A percentile compares a stretch with the other conserved stretches of the same genome.
Conservation (phyloP, 1,140 invertebrate genomes). For the Schlechtendalia chinensis region DNA sequence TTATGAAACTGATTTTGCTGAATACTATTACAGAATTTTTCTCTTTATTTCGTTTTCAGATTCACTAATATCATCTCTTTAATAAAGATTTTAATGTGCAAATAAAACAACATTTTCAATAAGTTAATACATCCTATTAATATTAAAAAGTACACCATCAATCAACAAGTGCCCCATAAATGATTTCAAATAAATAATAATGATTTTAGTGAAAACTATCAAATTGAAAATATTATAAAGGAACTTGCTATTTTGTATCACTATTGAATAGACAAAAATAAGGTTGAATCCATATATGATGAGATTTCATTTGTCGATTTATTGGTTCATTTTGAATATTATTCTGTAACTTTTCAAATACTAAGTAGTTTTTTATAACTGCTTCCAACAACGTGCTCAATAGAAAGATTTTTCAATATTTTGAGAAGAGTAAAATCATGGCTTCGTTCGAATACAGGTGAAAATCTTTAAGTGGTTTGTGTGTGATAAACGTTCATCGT, state of each 20-base stretch:
- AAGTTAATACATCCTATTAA: not conserved
- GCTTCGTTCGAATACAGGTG: too few species aligned
- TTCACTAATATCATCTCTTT: not conserved
- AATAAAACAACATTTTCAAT: not conserved
- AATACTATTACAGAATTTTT: not conserved
- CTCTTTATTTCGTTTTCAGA: not conserved
- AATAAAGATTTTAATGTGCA: too few species aligned
- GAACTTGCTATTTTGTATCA: not conserved
- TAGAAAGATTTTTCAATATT: slow-evolving; percentile 20
- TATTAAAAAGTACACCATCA: not conserved
- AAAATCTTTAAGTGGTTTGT: too few species aligned
- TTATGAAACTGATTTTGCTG: not conserved
- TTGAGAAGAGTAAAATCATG: too few species aligned
- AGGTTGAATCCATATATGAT: not conserved
- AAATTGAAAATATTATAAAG: not conserved
- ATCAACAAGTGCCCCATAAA: too few species aligned
- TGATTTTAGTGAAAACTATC: too few species aligned
- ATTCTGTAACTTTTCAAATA: slow-evolving; percentile 18
- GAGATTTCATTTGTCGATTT: slow-evolving; percentile 16
- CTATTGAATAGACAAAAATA: not conserved
- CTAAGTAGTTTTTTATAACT: slow-evolving; percentile 14
- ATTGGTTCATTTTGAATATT: slow-evolving; percentile 12
- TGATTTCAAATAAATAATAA: not conserved
- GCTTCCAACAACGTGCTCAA: not conserved
- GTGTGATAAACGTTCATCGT: too few species aligned